These are phyloP conservation scores for Poecilobothrus nobilitatus DNA, from an alignment of 2,888 invertebrate genomes.

Conservation along the genomic window DNA sequence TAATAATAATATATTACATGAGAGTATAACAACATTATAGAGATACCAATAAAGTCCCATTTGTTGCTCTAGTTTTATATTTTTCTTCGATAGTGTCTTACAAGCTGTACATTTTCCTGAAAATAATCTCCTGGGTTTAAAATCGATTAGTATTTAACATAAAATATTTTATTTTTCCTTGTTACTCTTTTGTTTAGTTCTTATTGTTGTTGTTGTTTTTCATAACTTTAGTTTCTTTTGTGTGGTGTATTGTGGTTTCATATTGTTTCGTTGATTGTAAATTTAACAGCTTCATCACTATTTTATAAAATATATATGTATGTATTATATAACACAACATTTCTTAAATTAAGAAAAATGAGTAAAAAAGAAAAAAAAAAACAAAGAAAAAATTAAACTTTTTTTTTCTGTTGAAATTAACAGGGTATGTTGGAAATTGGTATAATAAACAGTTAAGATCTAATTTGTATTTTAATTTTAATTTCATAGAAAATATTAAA, in stretches of 20 bases:
- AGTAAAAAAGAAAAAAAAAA: too few relatives aligned
- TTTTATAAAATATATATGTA: background rate
- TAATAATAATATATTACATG: too few relatives aligned
- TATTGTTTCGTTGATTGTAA: background rate
- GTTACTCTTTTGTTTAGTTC: background rate
- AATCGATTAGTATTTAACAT: background rate
- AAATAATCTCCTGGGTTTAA: background rate
- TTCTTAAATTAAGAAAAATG: too few relatives aligned
- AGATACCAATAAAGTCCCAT: background rate
- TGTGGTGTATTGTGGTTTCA: background rate
- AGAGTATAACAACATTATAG: too few relatives aligned
- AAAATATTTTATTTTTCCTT: background rate
- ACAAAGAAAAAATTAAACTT: too few relatives aligned
- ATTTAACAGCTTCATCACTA: background rate
- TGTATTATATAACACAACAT: too few relatives aligned
- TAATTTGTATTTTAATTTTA: too few relatives aligned
- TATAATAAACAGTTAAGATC: too few relatives aligned
- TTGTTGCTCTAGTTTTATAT: background rate
- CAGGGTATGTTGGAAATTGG: too few relatives aligned
- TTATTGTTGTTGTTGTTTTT: background rate
- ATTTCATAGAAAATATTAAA: too few relatives aligned
- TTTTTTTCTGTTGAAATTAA: too few relatives aligned
- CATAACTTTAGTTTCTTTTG: background rate
- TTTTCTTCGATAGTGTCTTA: background rate
- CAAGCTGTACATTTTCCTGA: background rate